These are phyloP conservation scores for Galaxea fascicularis DNA, from an alignment of 92 coral and sea anemone species.

Conservation along the genomic window DNA sequence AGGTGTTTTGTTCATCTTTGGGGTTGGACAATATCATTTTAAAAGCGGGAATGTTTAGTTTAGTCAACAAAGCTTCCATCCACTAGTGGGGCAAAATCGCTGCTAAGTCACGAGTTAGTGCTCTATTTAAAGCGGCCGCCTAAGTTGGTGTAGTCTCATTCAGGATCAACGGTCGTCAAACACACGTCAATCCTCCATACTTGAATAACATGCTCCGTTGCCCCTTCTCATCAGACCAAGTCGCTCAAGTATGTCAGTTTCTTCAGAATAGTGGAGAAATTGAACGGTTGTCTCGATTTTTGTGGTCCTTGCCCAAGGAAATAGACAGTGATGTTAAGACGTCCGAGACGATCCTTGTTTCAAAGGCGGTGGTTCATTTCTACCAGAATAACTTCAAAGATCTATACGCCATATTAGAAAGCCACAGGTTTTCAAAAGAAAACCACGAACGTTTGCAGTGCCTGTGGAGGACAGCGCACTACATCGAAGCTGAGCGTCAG, in stretches of 20 bases:
- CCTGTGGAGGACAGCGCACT: constrained; percentile 93
- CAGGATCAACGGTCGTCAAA: not conserved
- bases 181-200: constrained; percentile 21
- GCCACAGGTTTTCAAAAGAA: constrained; percentile 75
- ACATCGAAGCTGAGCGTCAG: constrained; percentile 91
- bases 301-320: constrained; percentile 93
- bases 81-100: constrained; percentile 68
- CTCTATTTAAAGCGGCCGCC: constrained; percentile 23
- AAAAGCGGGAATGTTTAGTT: constrained; percentile 82
- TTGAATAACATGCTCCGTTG: constrained; percentile 75
- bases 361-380: constrained; percentile 93
- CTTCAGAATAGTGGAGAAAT: constrained; percentile 91
- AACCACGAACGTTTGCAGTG: constrained; percentile 90
- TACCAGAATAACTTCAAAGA: constrained; percentile 86
- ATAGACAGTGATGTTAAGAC: constrained; percentile 74
- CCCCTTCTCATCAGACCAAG: constrained; percentile 90
- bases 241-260: constrained; percentile 89
- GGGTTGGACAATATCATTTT: constrained; percentile 77
- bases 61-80: constrained; percentile 73
- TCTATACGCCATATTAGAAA: constrained; percentile 84
- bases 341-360: constrained; percentile 87
- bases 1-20: constrained; percentile 86
- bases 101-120: constrained; percentile 33
- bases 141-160: constrained; percentile 9
- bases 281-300: constrained; percentile 89